Conservation (phyloP, 2,888 invertebrate genomes). For the Eupithecia subfuscata region DNA sequence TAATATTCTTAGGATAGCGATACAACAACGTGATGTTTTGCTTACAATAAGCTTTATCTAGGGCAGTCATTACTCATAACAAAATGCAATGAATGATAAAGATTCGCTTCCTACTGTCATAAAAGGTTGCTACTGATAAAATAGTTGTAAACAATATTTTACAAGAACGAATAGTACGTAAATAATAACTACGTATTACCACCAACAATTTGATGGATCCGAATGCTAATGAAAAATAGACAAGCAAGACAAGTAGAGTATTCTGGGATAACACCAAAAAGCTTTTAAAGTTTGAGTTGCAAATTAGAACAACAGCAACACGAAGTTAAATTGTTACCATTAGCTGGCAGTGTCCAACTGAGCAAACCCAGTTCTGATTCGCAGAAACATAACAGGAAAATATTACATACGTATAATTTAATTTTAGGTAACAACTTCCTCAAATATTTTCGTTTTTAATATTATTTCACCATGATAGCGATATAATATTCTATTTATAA, state of each 20-base stretch:
- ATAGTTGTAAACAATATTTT: constrained; percentile 27
- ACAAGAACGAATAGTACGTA: not conserved
- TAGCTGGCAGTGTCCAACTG: not conserved
- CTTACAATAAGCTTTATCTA: constrained; percentile 20
- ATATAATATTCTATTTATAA: not conserved
- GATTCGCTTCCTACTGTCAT: constrained; percentile 29
- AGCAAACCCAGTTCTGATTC: not conserved
- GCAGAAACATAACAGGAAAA: not conserved
- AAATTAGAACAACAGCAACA: not conserved
- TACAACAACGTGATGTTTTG: not conserved
- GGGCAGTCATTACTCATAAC: constrained; percentile 23
- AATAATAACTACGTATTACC: not conserved
- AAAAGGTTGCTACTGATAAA: constrained; percentile 36
- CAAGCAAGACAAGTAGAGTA: not conserved
- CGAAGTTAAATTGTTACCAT: not conserved
- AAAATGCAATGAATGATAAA: constrained; percentile 31
- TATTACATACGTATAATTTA: not conserved
- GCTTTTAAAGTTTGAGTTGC: not conserved
- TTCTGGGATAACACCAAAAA: not conserved
- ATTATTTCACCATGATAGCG: not conserved
- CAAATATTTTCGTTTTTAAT: not conserved
- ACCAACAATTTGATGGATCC: not conserved
- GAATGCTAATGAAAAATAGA: not conserved
- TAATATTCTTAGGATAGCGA: too few relatives aligned
- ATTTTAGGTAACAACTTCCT: not conserved